Evolutionary conservation across 2,113 vertebrate species (phyloP).

Genomic region (Semnornis frantzii): DNA sequence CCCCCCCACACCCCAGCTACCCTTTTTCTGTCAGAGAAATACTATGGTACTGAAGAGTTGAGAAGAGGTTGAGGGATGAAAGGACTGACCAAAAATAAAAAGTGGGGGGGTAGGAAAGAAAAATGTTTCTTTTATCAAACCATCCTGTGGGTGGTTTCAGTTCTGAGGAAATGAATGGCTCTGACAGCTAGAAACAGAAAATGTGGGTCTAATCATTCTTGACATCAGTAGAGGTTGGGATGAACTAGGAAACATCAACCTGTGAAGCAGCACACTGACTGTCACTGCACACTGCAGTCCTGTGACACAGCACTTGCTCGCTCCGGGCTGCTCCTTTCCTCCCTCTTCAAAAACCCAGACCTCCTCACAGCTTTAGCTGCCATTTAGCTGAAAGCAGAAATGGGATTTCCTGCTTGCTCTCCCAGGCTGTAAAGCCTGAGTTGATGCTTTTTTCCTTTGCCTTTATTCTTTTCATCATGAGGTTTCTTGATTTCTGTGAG

Average conservation of each 20-base stretch:
- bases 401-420: neutral
- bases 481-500: neutral
- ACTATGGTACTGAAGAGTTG: neutral
- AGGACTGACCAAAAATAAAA: neutral
- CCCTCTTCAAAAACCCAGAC: neutral
- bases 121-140: neutral
- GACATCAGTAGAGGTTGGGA: neutral
- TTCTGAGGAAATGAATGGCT: neutral
- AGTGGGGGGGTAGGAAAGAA: neutral
- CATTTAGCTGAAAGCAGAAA: neutral
- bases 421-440: neutral
- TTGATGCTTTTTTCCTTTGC: neutral
- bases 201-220: neutral
- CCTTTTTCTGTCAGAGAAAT: neutral
- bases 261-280: neutral
- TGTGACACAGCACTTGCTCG: conserved; percentile 4
- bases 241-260: neutral
- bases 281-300: neutral
- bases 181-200: neutral
- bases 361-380: neutral
- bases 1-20: neutral
- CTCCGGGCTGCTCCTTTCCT: neutral
- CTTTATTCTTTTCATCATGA: neutral
- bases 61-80: neutral
- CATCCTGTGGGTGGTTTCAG: neutral